Percentiles rank a stretch among this genome's conserved stretches.
These are phyloP conservation scores for Orthonevra nobilis DNA, from an alignment of 2,888 invertebrate species.

Conservation along the genomic window DNA sequence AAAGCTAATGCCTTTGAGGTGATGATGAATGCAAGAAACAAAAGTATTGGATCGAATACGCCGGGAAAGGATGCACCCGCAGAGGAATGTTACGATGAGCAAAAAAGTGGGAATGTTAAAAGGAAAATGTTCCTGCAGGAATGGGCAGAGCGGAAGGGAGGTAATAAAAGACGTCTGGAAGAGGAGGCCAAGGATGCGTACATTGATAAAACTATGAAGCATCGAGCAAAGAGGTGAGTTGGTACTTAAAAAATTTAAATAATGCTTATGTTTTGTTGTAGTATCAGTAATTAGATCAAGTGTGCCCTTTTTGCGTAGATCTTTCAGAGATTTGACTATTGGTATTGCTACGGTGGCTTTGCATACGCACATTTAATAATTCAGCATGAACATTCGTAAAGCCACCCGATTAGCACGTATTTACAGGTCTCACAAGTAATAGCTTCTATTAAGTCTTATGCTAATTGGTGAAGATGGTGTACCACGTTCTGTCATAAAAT, in stretches of 20 bases:
- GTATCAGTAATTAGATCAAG: slow-evolving; percentile 1
- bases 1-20: slow-evolving; percentile 83
- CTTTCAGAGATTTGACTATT: too few species aligned
- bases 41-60: slow-evolving; percentile 84
- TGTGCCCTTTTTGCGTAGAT: too few species aligned
- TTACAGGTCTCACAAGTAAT: too few species aligned
- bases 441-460: too few species aligned
- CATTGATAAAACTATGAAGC: slow-evolving; percentile 83
- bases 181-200: slow-evolving; percentile 82
- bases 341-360: too few species aligned
- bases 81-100: slow-evolving; percentile 27
- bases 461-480: too few species aligned
- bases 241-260: not conserved
- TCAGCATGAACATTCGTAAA: too few species aligned
- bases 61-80: slow-evolving; percentile 81
- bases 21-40: slow-evolving; percentile 85
- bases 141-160: slow-evolving; percentile 85
- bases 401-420: too few species aligned
- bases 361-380: too few species aligned
- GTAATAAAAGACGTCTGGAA: slow-evolving; percentile 83
- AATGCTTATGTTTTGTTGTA: not conserved
- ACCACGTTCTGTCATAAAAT: too few species aligned
- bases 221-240: slow-evolving; percentile 82
- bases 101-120: slow-evolving; percentile 79
- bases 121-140: slow-evolving; percentile 82